These are phyloP conservation scores for Eucriotettix oculatus DNA, from an alignment of 2,888 invertebrate species.

Conservation along the genomic window DNA sequence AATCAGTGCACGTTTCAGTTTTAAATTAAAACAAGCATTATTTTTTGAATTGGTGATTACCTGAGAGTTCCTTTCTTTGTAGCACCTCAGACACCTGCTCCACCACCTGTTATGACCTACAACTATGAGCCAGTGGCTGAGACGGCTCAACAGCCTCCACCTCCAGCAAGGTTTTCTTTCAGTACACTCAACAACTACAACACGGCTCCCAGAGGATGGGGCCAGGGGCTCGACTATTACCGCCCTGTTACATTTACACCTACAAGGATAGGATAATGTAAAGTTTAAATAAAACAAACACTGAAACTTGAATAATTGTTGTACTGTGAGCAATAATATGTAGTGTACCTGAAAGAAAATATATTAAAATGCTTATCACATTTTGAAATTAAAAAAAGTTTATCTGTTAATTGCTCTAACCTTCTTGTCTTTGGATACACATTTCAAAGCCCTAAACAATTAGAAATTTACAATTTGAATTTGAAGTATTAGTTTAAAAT, in stretches of 20 bases:
- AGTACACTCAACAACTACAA: conserved; percentile 50
- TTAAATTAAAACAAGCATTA: too few species aligned
- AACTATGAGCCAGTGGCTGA: background rate
- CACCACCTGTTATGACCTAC: background rate
- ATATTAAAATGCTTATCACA: too few species aligned
- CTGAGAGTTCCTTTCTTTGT: background rate
- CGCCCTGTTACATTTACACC: conserved; percentile 46
- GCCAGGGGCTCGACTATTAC: conserved; percentile 48
- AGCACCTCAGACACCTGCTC: background rate
- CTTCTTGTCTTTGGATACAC: too few species aligned
- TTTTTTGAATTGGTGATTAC: too few species aligned
- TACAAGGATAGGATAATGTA: conserved; percentile 1
- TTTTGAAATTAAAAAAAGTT: too few species aligned
- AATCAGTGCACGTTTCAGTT: background rate
- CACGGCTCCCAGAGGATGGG: conserved; percentile 71
- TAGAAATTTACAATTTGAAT: too few species aligned
- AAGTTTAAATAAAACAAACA: background rate
- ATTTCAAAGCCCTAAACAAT: too few species aligned
- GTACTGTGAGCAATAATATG: background rate
- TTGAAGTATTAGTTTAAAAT: too few species aligned
- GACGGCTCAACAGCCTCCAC: conserved; percentile 10
- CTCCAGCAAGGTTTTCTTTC: conserved; percentile 13
- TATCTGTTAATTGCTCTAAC: too few species aligned
- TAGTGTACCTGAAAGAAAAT: background rate
- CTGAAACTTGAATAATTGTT: background rate